Evolutionary conservation across 2,888 invertebrate genomes (phyloP).

Genomic region (Rutpela maculata): DNA sequence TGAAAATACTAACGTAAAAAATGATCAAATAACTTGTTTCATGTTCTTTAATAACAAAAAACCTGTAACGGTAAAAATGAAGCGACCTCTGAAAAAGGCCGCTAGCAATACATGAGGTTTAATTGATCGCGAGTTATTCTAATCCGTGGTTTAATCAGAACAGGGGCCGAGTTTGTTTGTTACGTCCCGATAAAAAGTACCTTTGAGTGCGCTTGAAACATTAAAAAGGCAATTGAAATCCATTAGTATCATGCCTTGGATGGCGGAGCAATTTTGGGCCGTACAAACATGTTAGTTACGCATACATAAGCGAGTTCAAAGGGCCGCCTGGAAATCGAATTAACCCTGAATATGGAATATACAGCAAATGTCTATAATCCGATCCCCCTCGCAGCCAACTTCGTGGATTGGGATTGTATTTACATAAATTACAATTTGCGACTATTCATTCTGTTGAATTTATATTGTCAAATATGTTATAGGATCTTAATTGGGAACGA

Average conservation of each 20-base stretch:
- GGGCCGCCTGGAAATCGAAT: constrained; percentile 59
- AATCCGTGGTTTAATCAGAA: constrained; percentile 35
- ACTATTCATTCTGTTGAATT: constrained; percentile 35
- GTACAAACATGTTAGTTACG: constrained; percentile 66
- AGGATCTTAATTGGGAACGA: constrained; percentile 4
- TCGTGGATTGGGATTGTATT: constrained; percentile 45
- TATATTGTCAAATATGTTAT: constrained; percentile 20
- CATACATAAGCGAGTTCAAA: constrained; percentile 66
- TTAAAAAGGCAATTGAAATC: constrained; percentile 65
- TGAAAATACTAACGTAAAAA: neutral
- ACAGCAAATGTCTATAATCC: constrained; percentile 48
- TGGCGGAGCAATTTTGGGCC: constrained; percentile 62
- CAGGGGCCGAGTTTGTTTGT: constrained; percentile 29
- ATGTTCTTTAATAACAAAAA: constrained; percentile 22
- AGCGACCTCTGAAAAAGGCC: neutral
- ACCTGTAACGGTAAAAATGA: neutral
- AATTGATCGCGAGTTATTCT: constrained; percentile 31
- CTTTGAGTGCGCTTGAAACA: constrained; percentile 61
- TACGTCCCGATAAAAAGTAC: constrained; percentile 41
- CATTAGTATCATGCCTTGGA: constrained; percentile 63
- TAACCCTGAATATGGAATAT: constrained; percentile 59
- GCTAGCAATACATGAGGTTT: neutral
- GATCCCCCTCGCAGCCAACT: constrained; percentile 38
- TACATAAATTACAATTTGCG: constrained; percentile 47
- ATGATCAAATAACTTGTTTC: neutral